Conservation (phyloP, 2,888 invertebrate genomes). For the Eilema griseolum region DNA sequence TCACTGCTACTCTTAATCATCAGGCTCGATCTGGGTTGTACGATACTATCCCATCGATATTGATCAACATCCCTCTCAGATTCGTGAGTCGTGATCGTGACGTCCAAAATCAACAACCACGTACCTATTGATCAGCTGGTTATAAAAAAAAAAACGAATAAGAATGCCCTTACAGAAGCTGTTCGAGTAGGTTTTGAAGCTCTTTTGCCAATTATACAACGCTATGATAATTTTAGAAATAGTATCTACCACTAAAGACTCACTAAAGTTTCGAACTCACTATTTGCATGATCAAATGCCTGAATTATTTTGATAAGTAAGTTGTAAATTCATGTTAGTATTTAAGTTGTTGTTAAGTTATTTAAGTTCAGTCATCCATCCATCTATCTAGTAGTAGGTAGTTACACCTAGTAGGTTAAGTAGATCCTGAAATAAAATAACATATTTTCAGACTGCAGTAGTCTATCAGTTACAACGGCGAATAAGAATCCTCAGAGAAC, state of each 20-base stretch:
- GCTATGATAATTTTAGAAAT: background rate
- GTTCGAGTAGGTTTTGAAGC: background rate
- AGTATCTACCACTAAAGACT: too few relatives aligned
- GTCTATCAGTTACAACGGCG: conserved; percentile 96
- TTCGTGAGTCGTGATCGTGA: conserved; percentile 1
- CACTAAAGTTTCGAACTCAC: background rate
- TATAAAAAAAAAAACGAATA: background rate
- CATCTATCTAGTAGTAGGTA: too few relatives aligned
- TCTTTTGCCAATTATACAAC: background rate
- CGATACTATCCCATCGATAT: background rate
- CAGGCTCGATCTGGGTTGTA: background rate
- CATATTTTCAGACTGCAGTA: conserved; percentile 90
- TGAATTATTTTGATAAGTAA: background rate
- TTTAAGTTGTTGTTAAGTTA: too few relatives aligned
- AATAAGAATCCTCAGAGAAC: conserved; percentile 94
- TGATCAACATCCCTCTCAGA: background rate
- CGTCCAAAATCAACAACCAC: background rate
- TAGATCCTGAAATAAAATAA: conserved; percentile 1
- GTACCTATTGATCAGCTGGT: background rate
- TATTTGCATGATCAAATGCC: background rate
- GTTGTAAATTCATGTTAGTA: background rate
- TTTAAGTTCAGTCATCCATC: too few relatives aligned
- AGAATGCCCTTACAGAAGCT: background rate
- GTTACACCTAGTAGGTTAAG: background rate
- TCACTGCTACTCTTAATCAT: background rate